Base-by-base conservation (phyloP, 2,888 invertebrate genomes). In the Arge pagana region DNA sequence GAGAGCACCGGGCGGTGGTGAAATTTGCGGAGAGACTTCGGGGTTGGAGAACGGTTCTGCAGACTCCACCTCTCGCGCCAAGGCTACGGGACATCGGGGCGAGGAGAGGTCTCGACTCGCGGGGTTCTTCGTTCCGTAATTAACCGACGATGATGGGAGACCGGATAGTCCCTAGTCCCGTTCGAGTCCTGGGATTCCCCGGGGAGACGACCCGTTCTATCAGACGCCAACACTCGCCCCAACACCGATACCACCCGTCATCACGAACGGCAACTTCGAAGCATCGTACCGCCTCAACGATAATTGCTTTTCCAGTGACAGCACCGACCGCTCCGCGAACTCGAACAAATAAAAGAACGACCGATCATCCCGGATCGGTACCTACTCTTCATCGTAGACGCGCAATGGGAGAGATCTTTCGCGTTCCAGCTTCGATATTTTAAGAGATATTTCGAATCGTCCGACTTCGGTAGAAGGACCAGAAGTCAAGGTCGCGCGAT, bases 271-370 rank as follows among this genome's bases (percentile, higher is more conserved):
- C 45, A 31, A 35, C 16, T 33, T 33, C 21, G 35, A 24, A 37
- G 51, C 71, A 70, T 72, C 71, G 73, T 68, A 72, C 71, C 71
- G 73, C 71, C 71, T 72, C 71, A 65, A 67, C 70, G 74, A 74
- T 74, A 74, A 74, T 74, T 74, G 74, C 71, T 67, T 72, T 67
- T 67, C 21, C 23, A 45, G 45, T 45, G 35, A 45, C 19, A 45
- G 45, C 45, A 23, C 35, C 45, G 45, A 45, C 26, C 15, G 31
- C 4, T 8, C n/a, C 33, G 10, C 21, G 45, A 45, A 26, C 28
- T 45, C 24, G 45, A 45, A 45, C 45, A 45, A 45, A 45, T 24
- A 11, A 11, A 33, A n/a, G n/a, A n/a, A n/a, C n/a, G n/a, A n/a
- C n/a, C n/a, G n/a, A n/a, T n/a, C n/a, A n/a, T n/a, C n/a, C n/a